Evolutionary conservation across 2,797 vertebrate species (phyloP), one percentile per base, ranked within the genome.

Genomic region (Sparidentex hasta): DNA sequence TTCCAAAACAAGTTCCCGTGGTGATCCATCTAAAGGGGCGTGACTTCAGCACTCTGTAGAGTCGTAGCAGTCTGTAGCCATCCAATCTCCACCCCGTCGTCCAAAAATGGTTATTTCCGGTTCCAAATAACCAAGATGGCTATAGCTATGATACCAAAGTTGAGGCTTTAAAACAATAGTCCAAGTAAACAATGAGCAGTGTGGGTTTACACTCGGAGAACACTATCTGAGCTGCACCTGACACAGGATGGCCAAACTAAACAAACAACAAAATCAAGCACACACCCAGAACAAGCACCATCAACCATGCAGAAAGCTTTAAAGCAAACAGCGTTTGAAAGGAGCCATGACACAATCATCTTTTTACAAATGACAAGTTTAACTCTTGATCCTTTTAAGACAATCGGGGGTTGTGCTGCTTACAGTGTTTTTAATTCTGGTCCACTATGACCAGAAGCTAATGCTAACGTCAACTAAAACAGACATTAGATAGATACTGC

Each of bases 191-290:
- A 38, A 38, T 38, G 38, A 38, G 2, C 11, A 9, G 7, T 38
- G 38, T 38, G 38, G 38, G 38, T 38, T 38, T 38, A 11, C 38
- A 38, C 38, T 38, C 11, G 38, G 38, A 11, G 38, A 38, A 38
- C 33, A 67, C 54, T 48, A 59, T 69, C 65, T 54, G 56, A 83
- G 58, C 66, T 71, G 65, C 25, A 44, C 33, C 55, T 69, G 20
- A 70, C 56, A 29, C 20, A 47, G 18, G 9, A 4, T 7, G 11
- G n/a, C 55, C 61, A 29, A 69, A 71, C 13, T 7, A 44, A 54
- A 48, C 5, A 21, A 76, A 64, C 9, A 51, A 67, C 11, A 27
- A 21, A 62, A 67, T 65, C 20, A 71, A 18, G 17, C 4, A 12
- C 13, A 25, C 46, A 17, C 38, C 56, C 12, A 47, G 8, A 21